Conservation (phyloP, 2,113 vertebrate genomes). For the Mystacornis crossleyi region DNA sequence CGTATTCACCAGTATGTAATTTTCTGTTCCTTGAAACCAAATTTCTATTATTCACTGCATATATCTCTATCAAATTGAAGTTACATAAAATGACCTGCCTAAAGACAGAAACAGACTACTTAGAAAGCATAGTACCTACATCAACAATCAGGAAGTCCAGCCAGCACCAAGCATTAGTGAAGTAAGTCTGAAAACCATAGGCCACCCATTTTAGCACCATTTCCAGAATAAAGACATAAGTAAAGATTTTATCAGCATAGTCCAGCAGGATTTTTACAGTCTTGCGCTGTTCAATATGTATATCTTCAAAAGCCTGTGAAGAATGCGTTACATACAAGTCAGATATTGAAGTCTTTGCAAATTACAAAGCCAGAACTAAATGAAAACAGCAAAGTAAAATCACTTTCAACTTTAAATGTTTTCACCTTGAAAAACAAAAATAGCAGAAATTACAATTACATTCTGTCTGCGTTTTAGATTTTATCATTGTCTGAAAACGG, state of each 20-base stretch:
- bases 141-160: slow-evolving; percentile 98
- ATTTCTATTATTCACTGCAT: background rate
- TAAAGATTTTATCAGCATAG: slow-evolving; percentile 96
- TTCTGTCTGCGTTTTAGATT: background rate
- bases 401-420: background rate
- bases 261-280: slow-evolving; percentile 88
- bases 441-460: background rate
- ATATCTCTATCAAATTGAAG: background rate
- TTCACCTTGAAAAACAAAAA: background rate
- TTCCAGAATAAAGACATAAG: slow-evolving; percentile 95
- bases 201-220: slow-evolving; percentile 98
- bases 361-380: background rate
- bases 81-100: background rate
- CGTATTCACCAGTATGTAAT: background rate
- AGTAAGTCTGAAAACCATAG: slow-evolving; percentile 96
- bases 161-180: slow-evolving; percentile 99
- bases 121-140: slow-evolving; percentile 79
- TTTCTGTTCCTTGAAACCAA: background rate
- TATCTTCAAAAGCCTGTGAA: slow-evolving; percentile 93
- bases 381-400: background rate
- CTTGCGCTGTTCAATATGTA: slow-evolving; percentile 87
- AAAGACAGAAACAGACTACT: background rate
- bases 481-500: background rate
- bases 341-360: background rate
- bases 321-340: background rate